Conservation (phyloP, 2,888 invertebrate genomes). For the Chloromyia formosa region DNA sequence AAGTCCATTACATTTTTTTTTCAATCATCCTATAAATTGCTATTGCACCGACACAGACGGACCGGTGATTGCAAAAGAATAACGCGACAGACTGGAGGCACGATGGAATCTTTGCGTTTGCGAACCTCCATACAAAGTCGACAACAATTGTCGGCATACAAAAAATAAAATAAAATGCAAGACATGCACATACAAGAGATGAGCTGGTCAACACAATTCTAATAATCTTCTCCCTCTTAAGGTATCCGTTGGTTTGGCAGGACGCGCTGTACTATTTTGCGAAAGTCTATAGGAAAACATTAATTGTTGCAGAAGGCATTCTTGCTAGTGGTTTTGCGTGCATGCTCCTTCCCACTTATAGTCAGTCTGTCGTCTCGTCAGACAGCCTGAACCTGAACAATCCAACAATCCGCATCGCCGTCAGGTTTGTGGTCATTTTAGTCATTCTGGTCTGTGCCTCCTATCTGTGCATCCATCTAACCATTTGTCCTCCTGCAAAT, state of each 20-base stretch:
- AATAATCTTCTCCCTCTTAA: neutral
- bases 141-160: conserved; percentile 5
- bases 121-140: conserved; percentile 1
- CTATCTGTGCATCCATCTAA: neutral
- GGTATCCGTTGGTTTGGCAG: neutral
- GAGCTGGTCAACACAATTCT: conserved; percentile 9
- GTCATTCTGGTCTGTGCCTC: too few relatives aligned
- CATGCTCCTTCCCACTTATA: neutral
- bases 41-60: too few relatives aligned
- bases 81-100: conserved; percentile 9
- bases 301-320: conserved; percentile 37
- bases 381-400: conserved; percentile 15
- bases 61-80: conserved; percentile 8
- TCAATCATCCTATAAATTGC: too few relatives aligned
- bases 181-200: conserved; percentile 11
- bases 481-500: neutral
- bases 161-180: conserved; percentile 5
- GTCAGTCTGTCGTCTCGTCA: neutral
- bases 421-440: neutral
- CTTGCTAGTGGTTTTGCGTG: conserved; percentile 7
- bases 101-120: conserved; percentile 12
- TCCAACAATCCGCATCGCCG: neutral
- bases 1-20: too few relatives aligned
- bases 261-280: conserved; percentile 27
- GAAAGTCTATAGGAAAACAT: conserved; percentile 28